Evolutionary conservation across 2,888 invertebrate species (phyloP), one percentile per base, ranked within the genome.

Genomic region (Pachymerium ferrugineum): DNA sequence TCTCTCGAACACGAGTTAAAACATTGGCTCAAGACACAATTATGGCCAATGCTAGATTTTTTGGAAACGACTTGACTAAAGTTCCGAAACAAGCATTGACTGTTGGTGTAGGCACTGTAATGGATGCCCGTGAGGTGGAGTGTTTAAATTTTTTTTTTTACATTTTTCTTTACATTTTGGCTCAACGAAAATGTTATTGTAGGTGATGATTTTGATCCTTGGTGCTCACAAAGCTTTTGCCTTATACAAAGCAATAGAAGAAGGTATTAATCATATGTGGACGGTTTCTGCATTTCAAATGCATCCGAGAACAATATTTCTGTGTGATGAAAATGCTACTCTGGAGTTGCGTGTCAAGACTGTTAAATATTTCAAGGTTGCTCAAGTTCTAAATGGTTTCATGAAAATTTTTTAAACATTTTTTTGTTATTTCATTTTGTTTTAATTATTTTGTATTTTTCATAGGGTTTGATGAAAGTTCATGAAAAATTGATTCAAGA

Each of bases 221-320:
- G 98, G 98, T 35, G 90, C 90, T 70, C 94, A 97, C 85, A 99
- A 99, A 84, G 89, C 98, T 12, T 92, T 96, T 81, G 98, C 99
- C 73, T 87, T 99, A 76, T 93, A 97, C 81, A 97, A 97, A 85
- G 97, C 98, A 10, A 93, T 99, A 79, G 99, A 99, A 85, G 95
- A 97, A 83, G 98, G 98, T 74, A 90, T 99, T 12, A 97, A 94
- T 86, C 98, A 99, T 85, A 99, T 99, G 98, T 99, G 98, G 97
- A 99, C 99, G 0, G 97, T 98, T 54, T 97, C 96, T 67, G 97
- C 97, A 72, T 97, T 99, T 86, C 98, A 97, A 83, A 94, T 94
- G 83, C 98, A 99, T 85, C 89, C 91, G 70, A 89, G 90, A 80
- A 90, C 97, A 30, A 86, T 97, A 75, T 95, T 98, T 87, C 87